phyloP scores from a whole-genome alignment of 2,888 invertebrate species.

The Euspilapteryx auroguttella region DNA sequence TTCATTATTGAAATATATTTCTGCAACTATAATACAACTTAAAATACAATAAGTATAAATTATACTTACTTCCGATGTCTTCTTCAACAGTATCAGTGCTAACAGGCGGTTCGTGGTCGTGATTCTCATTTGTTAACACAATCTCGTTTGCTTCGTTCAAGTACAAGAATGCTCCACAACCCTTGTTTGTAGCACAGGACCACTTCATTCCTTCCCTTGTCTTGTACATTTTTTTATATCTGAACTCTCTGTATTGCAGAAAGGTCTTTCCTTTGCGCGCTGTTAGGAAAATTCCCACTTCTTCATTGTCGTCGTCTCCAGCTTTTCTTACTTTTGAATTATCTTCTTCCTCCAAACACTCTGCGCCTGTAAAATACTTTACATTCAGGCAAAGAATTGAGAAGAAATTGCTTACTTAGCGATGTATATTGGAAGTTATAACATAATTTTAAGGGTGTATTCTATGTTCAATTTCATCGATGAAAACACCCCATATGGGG shows the following conservation, averaged over 20 bases:
- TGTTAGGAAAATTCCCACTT: slow-evolving; percentile 22
- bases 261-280: slow-evolving; percentile 24
- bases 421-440: no score
- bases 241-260: slow-evolving; percentile 26
- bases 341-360: no score
- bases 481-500: no score
- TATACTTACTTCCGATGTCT: no score
- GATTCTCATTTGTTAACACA: slow-evolving; percentile 19
- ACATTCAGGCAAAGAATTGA: no score
- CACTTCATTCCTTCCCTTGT: slow-evolving; percentile 27
- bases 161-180: slow-evolving; percentile 27
- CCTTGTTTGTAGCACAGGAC: slow-evolving; percentile 26
- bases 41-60: no score
- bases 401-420: no score
- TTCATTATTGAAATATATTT: no score
- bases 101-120: slow-evolving; percentile 17
- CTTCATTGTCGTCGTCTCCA: background rate
- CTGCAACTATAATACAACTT: no score
- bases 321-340: no score
- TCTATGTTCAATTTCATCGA: no score
- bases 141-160: slow-evolving; percentile 31
- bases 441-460: no score
- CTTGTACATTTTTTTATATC: slow-evolving; percentile 27
- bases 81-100: slow-evolving; percentile 11
- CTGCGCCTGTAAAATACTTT: background rate